Evolutionary conservation across 2,888 invertebrate species (phyloP).

Genomic region (Spilosoma lubricipeda): DNA sequence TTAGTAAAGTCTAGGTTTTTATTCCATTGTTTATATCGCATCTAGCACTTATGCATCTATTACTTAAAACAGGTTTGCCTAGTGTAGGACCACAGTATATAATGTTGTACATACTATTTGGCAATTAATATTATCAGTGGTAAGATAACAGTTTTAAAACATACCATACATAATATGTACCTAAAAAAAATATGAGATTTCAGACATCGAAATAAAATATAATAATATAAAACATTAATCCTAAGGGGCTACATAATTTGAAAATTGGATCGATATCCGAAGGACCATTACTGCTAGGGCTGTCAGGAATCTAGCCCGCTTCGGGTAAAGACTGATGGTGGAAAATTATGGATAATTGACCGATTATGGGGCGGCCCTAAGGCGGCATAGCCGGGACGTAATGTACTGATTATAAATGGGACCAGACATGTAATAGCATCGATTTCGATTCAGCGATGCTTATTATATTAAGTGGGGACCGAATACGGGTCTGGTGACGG

Average conservation of each 20-base stretch:
- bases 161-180: background rate
- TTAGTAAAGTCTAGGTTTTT: background rate
- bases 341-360: slow-evolving; percentile 85
- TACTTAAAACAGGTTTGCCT: background rate
- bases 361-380: slow-evolving; percentile 77
- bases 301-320: slow-evolving; percentile 70
- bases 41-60: background rate
- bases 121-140: too few relatives aligned
- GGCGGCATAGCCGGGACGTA: slow-evolving; percentile 65
- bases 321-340: slow-evolving; percentile 82
- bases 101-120: too few relatives aligned
- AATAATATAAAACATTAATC: background rate
- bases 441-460: slow-evolving; percentile 83
- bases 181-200: background rate
- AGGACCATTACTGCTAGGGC: slow-evolving; percentile 68
- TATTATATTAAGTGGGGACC: slow-evolving; percentile 85
- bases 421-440: slow-evolving; percentile 83
- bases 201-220: background rate
- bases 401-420: slow-evolving; percentile 83
- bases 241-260: slow-evolving; percentile 65
- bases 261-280: slow-evolving; percentile 80
- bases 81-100: background rate
- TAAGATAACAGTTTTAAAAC: background rate
- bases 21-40: background rate
- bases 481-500: slow-evolving; percentile 80